Percentiles rank a stretch among this genome's conserved stretches.
Evolutionary conservation across 2,113 vertebrate genomes (phyloP).

Genomic region (Conger conger): DNA sequence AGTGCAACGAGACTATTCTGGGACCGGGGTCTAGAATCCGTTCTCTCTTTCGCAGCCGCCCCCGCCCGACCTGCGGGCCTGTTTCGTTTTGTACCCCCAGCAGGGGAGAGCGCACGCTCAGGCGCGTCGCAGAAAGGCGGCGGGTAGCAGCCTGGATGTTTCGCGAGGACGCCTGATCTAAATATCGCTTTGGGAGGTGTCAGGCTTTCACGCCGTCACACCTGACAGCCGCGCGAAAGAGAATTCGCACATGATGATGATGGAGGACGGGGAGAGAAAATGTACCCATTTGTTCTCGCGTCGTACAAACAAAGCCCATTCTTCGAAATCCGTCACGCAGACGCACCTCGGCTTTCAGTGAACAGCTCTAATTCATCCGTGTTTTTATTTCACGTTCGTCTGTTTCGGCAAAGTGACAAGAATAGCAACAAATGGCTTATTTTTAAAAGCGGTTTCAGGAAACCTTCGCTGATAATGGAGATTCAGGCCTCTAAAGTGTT

Average conservation of each 20-base stretch:
- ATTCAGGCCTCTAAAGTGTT: neutral
- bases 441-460: neutral
- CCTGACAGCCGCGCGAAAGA: neutral
- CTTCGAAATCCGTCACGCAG: neutral
- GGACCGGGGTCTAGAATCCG: constrained; percentile 36
- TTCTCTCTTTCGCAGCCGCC: neutral
- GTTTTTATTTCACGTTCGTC: too few relatives aligned
- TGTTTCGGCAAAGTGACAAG: too few relatives aligned
- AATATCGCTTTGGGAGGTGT: neutral
- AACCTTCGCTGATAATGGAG: neutral
- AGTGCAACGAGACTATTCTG: constrained; percentile 48
- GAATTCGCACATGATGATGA: neutral
- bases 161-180: neutral
- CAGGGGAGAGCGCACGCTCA: neutral
- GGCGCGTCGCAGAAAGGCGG: neutral
- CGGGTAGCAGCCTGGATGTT: neutral
- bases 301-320: neutral
- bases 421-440: neutral
- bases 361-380: neutral
- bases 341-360: neutral
- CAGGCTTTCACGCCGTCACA: constrained; percentile 1
- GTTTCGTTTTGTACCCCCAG: constrained; percentile 2
- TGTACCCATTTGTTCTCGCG: neutral
- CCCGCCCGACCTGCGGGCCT: too few relatives aligned
- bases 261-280: neutral